phyloP scores from a whole-genome alignment of 2,113 vertebrate genomes.

The Cyphomyrus plagiostoma region DNA sequence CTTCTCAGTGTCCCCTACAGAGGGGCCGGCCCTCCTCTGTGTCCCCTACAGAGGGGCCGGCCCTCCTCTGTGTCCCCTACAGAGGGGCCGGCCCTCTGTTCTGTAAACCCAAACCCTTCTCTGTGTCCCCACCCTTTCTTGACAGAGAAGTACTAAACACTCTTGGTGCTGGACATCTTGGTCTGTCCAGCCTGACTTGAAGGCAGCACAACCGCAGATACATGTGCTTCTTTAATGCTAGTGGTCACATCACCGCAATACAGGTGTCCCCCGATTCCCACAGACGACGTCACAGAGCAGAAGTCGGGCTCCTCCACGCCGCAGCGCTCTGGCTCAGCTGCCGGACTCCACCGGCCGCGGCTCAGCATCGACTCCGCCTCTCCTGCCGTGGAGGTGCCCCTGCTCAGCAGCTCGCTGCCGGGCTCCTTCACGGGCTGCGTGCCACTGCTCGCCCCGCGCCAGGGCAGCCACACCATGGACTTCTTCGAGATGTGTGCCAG shows the following conservation, averaged over 20 bases:
- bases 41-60: not conserved
- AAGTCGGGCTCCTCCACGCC: slow-evolving; percentile 89
- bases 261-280: not conserved
- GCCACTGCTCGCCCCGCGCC: slow-evolving; percentile 62
- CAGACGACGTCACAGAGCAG: slow-evolving; percentile 85
- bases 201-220: not conserved
- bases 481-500: slow-evolving; percentile 99
- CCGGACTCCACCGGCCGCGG: slow-evolving; percentile 76
- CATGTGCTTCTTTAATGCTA: not conserved
- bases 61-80: not conserved
- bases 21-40: not conserved
- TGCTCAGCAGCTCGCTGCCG: slow-evolving; percentile 73
- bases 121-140: not conserved
- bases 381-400: slow-evolving; percentile 59
- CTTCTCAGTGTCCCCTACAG: not conserved
- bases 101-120: not conserved
- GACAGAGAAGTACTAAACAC: not conserved
- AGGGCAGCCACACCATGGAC: slow-evolving; percentile 97
- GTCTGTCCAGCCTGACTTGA: not conserved
- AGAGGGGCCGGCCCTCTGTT: too few species aligned
- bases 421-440: slow-evolving; percentile 74
- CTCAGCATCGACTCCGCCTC: slow-evolving; percentile 79
- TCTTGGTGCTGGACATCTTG: not conserved
- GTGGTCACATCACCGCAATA: not conserved
- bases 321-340: slow-evolving; percentile 82